Evolutionary conservation across 2,888 invertebrate species (phyloP), one percentile per base, ranked within the genome.

Genomic region (Volucella zonaria): DNA sequence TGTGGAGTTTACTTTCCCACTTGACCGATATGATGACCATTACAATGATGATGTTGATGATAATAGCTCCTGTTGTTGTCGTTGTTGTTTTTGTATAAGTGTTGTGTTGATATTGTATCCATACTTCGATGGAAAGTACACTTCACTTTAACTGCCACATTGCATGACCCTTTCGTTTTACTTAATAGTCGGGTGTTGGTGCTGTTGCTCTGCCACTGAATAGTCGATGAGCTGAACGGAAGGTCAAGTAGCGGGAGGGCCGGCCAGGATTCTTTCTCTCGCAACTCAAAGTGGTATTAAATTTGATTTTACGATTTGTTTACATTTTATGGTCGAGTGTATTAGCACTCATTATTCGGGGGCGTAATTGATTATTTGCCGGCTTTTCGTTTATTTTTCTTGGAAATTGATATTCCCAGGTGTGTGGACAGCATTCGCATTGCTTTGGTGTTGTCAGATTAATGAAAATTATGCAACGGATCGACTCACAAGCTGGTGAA

Each of bases 231-330:
- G 61, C 64, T 73, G 74, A 79, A 76, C 31, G 80, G 79, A 83
- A 71, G 78, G 62, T 68, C 68, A 80, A 75, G 58, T 79, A 59
- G 45, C 78, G 31, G 58, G 74, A 58, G 58, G 82, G 70, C 52
- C 31, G 56, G 38, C 15, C 71, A 73, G 83, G 62, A 81, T 68
- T 85, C 58, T 61, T 66, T 81, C 47, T 31, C 31, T 61, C 76
- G 62, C 77, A 81, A 71, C 76, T 85, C 85, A 81, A 85, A 77
- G 71, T 76, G 81, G 81, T 85, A 85, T 85, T 81, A 81, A 81
- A 85, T 85, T 85, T 81, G 81, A 85, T 85, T 81, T 85, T 52
- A 85, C 85, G 81, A 81, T 85, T 85, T 85, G 85, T 85, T 81
- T 85, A 81, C 77, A 64, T 67, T 81, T 62, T 70, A 15, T 59